A percentile compares a stretch with the other conserved stretches of the same genome.
These are phyloP conservation scores for Drosophila lutescens DNA, from an alignment of 2,888 invertebrate species.

Conservation along the genomic window DNA sequence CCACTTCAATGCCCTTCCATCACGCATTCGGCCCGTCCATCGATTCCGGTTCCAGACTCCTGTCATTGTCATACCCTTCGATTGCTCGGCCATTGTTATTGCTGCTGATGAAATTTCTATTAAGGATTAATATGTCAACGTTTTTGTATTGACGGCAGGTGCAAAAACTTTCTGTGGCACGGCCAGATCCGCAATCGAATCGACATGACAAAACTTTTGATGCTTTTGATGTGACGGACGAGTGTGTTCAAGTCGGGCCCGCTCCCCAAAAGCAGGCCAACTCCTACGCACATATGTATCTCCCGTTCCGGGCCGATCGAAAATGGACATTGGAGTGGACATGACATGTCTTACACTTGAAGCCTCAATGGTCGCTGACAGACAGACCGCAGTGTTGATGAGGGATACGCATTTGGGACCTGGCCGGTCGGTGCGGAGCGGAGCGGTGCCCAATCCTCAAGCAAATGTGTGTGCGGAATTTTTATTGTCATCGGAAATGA, in stretches of 20 bases:
- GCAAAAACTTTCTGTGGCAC: constrained; percentile 63
- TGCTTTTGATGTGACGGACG: constrained; percentile 75
- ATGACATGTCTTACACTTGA: constrained; percentile 77
- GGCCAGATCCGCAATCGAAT: constrained; percentile 51
- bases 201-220: constrained; percentile 76
- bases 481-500: constrained; percentile 50
- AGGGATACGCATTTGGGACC: constrained; percentile 47
- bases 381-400: constrained; percentile 64
- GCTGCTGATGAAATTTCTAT: constrained; percentile 75
- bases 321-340: constrained; percentile 54
- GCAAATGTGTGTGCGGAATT: constrained; percentile 46
- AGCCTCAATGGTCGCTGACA: constrained; percentile 64
- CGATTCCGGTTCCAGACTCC: constrained; percentile 24
- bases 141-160: constrained; percentile 66
- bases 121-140: constrained; percentile 78
- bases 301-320: constrained; percentile 2
- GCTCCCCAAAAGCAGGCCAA: background rate
- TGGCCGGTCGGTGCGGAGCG: constrained; percentile 3
- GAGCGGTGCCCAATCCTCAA: constrained; percentile 7
- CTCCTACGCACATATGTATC: background rate
- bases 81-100: constrained; percentile 40
- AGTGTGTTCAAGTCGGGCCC: constrained; percentile 39
- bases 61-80: constrained; percentile 49
- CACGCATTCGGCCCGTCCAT: constrained; percentile 15
- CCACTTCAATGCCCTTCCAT: constrained; percentile 4